These are phyloP conservation scores for Cheilosia vernalis DNA, from an alignment of 2,888 invertebrate genomes.

Conservation along the genomic window DNA sequence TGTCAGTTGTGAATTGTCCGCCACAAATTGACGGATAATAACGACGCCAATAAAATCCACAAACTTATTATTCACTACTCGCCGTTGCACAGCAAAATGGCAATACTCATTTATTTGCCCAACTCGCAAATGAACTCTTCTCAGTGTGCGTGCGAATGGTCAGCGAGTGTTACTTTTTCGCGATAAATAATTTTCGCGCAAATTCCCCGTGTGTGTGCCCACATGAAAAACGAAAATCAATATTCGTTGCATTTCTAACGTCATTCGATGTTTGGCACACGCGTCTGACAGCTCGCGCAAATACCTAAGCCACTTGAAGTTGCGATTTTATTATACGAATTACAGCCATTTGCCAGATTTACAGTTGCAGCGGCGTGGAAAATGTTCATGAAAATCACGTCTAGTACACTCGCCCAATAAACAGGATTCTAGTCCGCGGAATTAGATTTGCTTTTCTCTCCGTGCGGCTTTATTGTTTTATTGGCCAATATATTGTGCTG, in stretches of 20 bases:
- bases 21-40: slow-evolving; percentile 41
- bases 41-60: slow-evolving; percentile 52
- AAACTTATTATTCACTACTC: slow-evolving; percentile 37
- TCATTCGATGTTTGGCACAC: slow-evolving; percentile 50
- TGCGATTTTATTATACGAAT: slow-evolving; percentile 51
- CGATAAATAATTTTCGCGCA: slow-evolving; percentile 50
- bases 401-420: slow-evolving; percentile 23
- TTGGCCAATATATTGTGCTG: slow-evolving; percentile 51
- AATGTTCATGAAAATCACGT: slow-evolving; percentile 13
- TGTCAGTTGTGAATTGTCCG: slow-evolving; percentile 46
- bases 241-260: slow-evolving; percentile 69
- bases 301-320: slow-evolving; percentile 58
- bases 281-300: slow-evolving; percentile 56
- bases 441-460: not conserved
- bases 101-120: slow-evolving; percentile 32
- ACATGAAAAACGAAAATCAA: slow-evolving; percentile 60
- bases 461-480: slow-evolving; percentile 43
- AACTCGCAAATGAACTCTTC: not conserved
- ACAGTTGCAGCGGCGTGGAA: slow-evolving; percentile 12
- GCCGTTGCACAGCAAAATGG: slow-evolving; percentile 31
- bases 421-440: slow-evolving; percentile 30
- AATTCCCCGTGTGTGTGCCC: slow-evolving; percentile 47
- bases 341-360: slow-evolving; percentile 42
- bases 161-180: not conserved
- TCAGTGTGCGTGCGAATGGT: slow-evolving; percentile 6